phyloP scores from a whole-genome alignment of 2,113 vertebrate genomes.

The Caretta caretta region DNA sequence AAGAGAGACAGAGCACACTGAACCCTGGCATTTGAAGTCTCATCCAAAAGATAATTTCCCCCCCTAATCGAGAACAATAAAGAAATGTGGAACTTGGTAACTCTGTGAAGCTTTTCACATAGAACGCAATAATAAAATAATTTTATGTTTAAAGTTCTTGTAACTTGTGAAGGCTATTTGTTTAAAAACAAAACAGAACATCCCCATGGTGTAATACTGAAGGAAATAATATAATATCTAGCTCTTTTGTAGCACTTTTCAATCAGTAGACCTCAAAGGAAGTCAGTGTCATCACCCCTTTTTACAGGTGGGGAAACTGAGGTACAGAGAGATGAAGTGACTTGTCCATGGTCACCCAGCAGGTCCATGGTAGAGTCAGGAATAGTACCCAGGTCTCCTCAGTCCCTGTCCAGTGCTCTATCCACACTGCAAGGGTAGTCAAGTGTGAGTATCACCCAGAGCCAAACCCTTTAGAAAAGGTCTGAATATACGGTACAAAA shows the following conservation, averaged over 20 bases:
- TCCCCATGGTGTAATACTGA: background rate
- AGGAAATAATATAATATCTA: background rate
- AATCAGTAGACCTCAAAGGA: background rate
- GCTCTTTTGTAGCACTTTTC: background rate
- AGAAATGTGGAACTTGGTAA: background rate
- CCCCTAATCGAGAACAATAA: background rate
- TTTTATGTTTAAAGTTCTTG: background rate
- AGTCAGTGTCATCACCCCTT: background rate
- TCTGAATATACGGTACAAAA: background rate
- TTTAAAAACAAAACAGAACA: background rate
- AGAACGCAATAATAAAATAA: background rate
- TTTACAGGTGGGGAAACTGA: background rate
- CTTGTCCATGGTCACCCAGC: background rate
- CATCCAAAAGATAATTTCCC: background rate
- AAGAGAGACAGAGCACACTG: slow-evolving; percentile 21
- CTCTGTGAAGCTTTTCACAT: background rate
- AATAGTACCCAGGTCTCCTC: background rate
- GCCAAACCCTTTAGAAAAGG: background rate
- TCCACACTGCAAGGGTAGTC: background rate
- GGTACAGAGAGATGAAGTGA: background rate
- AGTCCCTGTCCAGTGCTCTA: background rate
- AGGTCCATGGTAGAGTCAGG: background rate
- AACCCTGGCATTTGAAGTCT: background rate
- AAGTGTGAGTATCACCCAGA: background rate
- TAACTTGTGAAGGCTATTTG: background rate